Base-by-base conservation (phyloP, 1,140 invertebrate genomes). In the Brachionus plicatilis region DNA sequence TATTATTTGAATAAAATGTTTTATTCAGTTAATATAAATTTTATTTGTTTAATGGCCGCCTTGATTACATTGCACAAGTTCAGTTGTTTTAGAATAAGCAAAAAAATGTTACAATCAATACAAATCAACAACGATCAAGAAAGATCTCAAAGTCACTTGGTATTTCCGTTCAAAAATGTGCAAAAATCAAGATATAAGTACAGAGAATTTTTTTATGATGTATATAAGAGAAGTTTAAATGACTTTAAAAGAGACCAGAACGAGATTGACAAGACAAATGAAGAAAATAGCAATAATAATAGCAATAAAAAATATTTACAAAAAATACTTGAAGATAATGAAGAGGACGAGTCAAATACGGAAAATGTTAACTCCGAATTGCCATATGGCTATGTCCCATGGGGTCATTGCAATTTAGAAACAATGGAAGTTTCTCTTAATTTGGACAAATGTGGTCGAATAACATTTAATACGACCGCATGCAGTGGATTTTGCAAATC, bases 401-500 rank as follows among this genome's bases (percentile, higher is more conserved):
- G 17, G 27, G 53, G 65, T 3, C 37, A 65, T 6, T 82, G 79
- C 20, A 68, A 65, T 60, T 68, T 82, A 43, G 65, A 33, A 65
- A 29, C 50, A 65, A 27, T 82, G 20, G 33, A 82, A 82, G 43
- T 82, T 11, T 65, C 53, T 1, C 50, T 65, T n/a, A 60, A 65
- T 45, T 43, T 82, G 29, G 20, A 41, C 0, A 82, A 82, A 43
- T 82, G 79, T 82, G 79, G 79, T 68, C 27, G 79, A 68, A 82
- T 82, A 12, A 82, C 53, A 37, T 82, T 82, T 41, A 82, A 82
- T 29, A 60, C 65, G 2, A 82, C 79, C 2, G 65, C 29, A 12
- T 82, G 79, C 27, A 27, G n/a, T 68, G 79, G 79, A 37, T 65
- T 82, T 4, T 82, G 79, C 9, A 60, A 68, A 60, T 82, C 79